Evolutionary conservation across 2,113 vertebrate genomes (phyloP), one percentile per base, ranked within the genome.

Genomic region (Notothenia rossii): DNA sequence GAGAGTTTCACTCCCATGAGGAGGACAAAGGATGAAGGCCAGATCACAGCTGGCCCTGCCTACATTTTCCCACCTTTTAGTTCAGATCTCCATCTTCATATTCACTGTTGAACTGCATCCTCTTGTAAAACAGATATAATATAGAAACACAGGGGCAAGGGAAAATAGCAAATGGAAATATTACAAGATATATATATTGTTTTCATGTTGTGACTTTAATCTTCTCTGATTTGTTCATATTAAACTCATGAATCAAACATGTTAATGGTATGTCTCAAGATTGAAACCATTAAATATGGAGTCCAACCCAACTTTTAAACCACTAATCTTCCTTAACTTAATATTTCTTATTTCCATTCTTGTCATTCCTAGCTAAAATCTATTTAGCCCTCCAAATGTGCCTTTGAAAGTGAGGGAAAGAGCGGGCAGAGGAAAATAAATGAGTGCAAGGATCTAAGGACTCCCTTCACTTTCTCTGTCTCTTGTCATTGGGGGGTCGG

Each of bases 1-100:
- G 43, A 81, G 81, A 86, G 77, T 89, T 91, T 88, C 91, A 89
- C 88, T 88, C 82, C 89, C 77, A 91, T 91, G 89, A 90, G 73
- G 65, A 50, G 74, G 75, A 91, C 83, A 90, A 93, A 91, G 73
- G 77, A 70, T 70, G 49, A 58, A 18, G 72, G 87, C 77, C 74
- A 13, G 29, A 29, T 29, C 29, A 61, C 62, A 46, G 12, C 49
- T 70, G 78, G 81, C 79, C 22, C 69, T 62, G 13, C 10, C 45
- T 43, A 8, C 22, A 29, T 13, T 29, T 43, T 59, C 55, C 45
- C 55, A 59, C 69, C 56, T 76, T 72, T 76, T 48, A 81, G 61
- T 60, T 22, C 59, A 73, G 70, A 55, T 63, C 45, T 67, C 75
- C 73, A 70, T 75, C 86, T 78, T 50, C 70, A 63, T 43, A 20